These are phyloP conservation scores for Hermetia illucens DNA, from an alignment of 1,140 invertebrate genomes.

Conservation along the genomic window DNA sequence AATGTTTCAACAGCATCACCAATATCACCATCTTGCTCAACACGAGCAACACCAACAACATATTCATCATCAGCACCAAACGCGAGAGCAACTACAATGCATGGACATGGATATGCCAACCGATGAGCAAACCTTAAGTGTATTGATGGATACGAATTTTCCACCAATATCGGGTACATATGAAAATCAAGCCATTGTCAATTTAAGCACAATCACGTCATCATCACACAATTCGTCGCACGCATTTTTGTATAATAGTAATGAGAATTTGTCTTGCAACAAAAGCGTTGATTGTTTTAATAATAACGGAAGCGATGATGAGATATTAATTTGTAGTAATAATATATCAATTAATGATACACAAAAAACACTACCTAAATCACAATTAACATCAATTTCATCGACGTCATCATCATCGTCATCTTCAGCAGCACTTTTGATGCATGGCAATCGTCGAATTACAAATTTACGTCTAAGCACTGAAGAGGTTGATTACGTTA, in stretches of 20 bases:
- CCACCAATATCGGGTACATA: conserved; percentile 1
- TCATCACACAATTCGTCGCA: not conserved
- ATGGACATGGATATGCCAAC: not conserved
- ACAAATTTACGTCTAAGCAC: not conserved
- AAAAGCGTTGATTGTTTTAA: not conserved
- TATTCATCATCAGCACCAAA: conserved; percentile 7
- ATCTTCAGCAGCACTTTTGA: too few relatives aligned
- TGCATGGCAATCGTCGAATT: too few relatives aligned
- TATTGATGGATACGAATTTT: conserved; percentile 1
- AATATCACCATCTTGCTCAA: conserved; percentile 6
- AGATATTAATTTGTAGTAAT: too few relatives aligned
- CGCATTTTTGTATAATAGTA: not conserved
- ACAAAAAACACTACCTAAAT: too few relatives aligned
- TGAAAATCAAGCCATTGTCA: not conserved
- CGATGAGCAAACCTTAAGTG: not conserved
- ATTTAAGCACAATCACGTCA: not conserved
- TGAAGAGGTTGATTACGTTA: not conserved
- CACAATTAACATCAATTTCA: too few relatives aligned
- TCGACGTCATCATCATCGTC: too few relatives aligned
- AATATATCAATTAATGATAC: too few relatives aligned
- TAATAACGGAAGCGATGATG: not conserved
- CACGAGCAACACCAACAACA: conserved; percentile 2
- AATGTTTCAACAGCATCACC: conserved; percentile 4
- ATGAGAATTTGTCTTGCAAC: not conserved
- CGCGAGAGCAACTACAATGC: conserved; percentile 7